A percentile compares a stretch with the other conserved stretches of the same genome.
These are phyloP conservation scores for Myiothlypis coronata DNA, from an alignment of 2,797 vertebrate species.

Conservation along the genomic window DNA sequence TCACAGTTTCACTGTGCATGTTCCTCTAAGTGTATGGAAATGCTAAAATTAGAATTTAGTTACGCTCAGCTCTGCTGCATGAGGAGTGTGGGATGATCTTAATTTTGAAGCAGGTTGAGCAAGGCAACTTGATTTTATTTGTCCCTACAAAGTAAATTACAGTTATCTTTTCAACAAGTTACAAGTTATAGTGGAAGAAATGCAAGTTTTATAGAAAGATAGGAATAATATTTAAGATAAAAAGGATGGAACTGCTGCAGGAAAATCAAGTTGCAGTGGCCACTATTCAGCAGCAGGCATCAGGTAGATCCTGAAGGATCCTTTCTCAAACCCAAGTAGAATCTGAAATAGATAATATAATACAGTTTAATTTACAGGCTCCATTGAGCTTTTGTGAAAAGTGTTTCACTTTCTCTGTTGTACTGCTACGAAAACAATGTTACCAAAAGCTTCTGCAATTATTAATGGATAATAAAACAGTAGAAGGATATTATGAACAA, in stretches of 20 bases:
- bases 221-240: accelerated
- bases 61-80: not conserved
- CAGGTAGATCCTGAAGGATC: not conserved
- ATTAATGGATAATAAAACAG: not conserved
- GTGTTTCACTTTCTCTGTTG: not conserved
- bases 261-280: not conserved
- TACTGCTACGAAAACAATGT: not conserved
- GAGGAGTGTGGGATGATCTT: not conserved
- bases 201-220: not conserved
- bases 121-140: not conserved
- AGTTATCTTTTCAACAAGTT: not conserved
- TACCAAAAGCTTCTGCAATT: not conserved
- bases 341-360: not conserved
- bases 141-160: not conserved
- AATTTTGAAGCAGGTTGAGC: not conserved
- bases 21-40: not conserved
- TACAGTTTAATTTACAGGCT: not conserved
- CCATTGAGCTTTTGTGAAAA: not conserved
- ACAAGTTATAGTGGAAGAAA: not conserved
- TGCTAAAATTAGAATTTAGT: not conserved
- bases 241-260: not conserved
- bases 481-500: not conserved
- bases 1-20: not conserved
- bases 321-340: not conserved
- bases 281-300: not conserved